Evolutionary conservation across 2,113 vertebrate genomes (phyloP).

Genomic region (Rhynchomys soricoides): DNA sequence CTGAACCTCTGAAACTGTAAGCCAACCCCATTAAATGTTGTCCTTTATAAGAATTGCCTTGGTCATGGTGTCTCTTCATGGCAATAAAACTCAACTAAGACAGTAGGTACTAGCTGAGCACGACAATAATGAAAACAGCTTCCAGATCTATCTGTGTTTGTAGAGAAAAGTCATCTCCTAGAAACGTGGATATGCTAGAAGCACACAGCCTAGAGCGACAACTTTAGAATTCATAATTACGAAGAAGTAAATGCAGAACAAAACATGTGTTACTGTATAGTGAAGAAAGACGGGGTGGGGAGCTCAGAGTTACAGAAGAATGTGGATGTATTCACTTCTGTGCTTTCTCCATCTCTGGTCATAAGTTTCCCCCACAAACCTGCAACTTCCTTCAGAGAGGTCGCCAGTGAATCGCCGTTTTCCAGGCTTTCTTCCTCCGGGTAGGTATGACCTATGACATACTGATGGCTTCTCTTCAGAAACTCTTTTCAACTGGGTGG

Average conservation of each 20-base stretch:
- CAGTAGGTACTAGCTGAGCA: not conserved
- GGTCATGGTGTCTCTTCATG: too few species aligned
- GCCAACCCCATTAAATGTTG: too few species aligned
- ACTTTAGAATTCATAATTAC: not conserved
- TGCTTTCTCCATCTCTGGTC: not conserved
- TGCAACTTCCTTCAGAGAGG: not conserved
- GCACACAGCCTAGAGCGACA: not conserved
- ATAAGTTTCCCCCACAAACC: not conserved
- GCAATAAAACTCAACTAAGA: too few species aligned
- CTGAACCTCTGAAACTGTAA: too few species aligned
- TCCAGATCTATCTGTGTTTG: not conserved
- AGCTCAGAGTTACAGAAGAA: slow-evolving; percentile 3
- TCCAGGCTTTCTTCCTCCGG: not conserved
- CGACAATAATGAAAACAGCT: not conserved
- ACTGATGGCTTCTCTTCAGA: not conserved
- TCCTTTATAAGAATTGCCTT: too few species aligned
- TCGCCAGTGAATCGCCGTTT: not conserved
- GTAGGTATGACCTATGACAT: not conserved
- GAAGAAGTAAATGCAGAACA: slow-evolving; percentile 23
- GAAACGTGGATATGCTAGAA: not conserved
- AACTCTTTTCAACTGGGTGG: not conserved
- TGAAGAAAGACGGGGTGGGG: not conserved
- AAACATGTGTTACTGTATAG: not conserved
- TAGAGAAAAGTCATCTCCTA: slow-evolving; percentile 26
- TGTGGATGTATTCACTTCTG: not conserved